Conservation (phyloP, 2,113 vertebrate genomes). For the Epinephelus cyanopodus region DNA sequence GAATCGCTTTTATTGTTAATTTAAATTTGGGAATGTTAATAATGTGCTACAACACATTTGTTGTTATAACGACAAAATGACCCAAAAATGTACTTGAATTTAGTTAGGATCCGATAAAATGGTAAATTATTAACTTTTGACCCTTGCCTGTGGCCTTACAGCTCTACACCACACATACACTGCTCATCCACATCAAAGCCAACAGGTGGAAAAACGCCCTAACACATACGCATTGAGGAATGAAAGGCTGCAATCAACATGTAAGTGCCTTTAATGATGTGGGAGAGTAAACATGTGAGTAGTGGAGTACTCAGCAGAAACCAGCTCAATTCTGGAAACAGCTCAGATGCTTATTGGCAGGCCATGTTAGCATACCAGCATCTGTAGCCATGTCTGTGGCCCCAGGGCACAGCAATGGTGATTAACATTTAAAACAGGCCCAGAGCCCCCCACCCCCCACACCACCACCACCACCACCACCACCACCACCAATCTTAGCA, state of each 20-base stretch:
- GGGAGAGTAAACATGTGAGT: conserved; percentile 65
- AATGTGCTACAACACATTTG: neutral
- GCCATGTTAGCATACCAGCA: conserved; percentile 57
- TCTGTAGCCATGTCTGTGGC: conserved; percentile 62
- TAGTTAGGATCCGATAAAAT: conserved; percentile 24
- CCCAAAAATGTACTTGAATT: neutral
- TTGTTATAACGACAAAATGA: neutral
- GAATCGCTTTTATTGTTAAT: neutral
- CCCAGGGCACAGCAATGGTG: conserved; percentile 10
- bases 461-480: neutral
- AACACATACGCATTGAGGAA: conserved; percentile 45
- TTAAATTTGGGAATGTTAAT: neutral
- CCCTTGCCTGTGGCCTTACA: conserved; percentile 33
- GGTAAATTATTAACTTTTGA: conserved; percentile 59
- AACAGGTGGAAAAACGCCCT: conserved; percentile 58
- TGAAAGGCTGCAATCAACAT: conserved; percentile 63
- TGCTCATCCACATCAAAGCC: conserved; percentile 64
- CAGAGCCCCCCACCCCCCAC: neutral
- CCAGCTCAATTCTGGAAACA: conserved; percentile 28
- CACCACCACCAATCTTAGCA: neutral
- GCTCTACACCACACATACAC: conserved; percentile 30
- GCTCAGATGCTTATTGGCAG: conserved; percentile 74
- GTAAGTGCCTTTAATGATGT: conserved; percentile 61
- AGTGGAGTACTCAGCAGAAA: conserved; percentile 45
- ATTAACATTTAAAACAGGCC: conserved; percentile 70